These are phyloP conservation scores for Phrynocephalus versicolor DNA, from an alignment of 2,113 vertebrate genomes.

Conservation along the genomic window DNA sequence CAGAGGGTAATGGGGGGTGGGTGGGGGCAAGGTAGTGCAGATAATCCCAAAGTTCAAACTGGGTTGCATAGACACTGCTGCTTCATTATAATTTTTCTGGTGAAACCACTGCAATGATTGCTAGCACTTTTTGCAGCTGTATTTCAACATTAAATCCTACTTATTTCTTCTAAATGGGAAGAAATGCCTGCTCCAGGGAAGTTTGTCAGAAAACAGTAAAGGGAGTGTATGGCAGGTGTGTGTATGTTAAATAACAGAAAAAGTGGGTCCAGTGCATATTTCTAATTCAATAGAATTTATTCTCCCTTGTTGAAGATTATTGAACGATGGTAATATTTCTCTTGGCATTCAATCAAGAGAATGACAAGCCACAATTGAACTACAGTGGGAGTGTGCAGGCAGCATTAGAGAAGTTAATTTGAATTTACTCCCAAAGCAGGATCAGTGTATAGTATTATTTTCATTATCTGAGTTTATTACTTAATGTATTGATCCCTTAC, in stretches of 20 bases:
- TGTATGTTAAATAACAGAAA: background rate
- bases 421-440: background rate
- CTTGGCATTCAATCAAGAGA: background rate
- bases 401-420: background rate
- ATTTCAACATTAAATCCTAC: background rate
- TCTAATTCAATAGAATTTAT: background rate
- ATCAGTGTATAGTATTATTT: background rate
- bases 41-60: background rate
- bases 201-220: background rate
- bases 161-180: background rate
- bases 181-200: background rate
- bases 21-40: background rate
- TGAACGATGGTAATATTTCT: background rate
- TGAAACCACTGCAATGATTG: background rate
- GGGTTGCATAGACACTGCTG: background rate
- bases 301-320: background rate
- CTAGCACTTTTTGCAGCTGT: background rate
- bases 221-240: background rate
- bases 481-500: background rate
- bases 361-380: background rate
- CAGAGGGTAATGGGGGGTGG: background rate
- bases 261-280: background rate
- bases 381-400: background rate
- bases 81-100: background rate
- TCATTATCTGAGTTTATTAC: background rate